These are phyloP conservation scores for Sebastiscus albofasciatus DNA, from an alignment of 2,797 vertebrate genomes.

Conservation along the genomic window DNA sequence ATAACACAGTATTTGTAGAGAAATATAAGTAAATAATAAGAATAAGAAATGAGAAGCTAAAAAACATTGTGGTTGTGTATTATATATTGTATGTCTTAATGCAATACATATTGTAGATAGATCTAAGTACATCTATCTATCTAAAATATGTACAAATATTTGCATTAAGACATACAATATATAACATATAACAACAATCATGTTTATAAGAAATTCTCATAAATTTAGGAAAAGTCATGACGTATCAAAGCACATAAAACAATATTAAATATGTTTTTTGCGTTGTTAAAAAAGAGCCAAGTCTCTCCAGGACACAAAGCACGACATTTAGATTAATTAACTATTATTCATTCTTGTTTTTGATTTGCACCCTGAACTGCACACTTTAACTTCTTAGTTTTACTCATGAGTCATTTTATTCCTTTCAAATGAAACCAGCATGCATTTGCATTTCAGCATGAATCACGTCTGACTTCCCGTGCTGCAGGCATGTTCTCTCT, in stretches of 20 bases:
- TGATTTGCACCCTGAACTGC: not conserved
- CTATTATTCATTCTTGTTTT: not conserved
- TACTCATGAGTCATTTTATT: not conserved
- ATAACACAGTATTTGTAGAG: no score
- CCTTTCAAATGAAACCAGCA: not conserved
- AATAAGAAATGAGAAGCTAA: no score
- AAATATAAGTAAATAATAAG: no score
- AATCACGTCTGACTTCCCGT: not conserved
- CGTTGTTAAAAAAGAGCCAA: not conserved
- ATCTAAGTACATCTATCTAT: no score
- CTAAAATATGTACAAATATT: no score
- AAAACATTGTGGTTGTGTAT: no score
- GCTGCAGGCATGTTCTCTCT: not conserved
- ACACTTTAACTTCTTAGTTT: not conserved
- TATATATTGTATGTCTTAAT: no score
- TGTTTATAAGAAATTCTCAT: not conserved
- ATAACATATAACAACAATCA: not conserved
- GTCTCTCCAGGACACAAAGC: not conserved
- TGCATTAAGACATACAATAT: no score
- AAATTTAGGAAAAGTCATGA: not conserved
- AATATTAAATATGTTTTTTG: not conserved
- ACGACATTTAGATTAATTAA: not conserved
- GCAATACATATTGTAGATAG: no score
- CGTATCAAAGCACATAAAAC: not conserved
- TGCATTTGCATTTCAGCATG: not conserved